These are phyloP conservation scores for Ophiothrix spiculata DNA, from an alignment of 35 echinoderm and acorn worm genomes.

Conservation along the genomic window DNA sequence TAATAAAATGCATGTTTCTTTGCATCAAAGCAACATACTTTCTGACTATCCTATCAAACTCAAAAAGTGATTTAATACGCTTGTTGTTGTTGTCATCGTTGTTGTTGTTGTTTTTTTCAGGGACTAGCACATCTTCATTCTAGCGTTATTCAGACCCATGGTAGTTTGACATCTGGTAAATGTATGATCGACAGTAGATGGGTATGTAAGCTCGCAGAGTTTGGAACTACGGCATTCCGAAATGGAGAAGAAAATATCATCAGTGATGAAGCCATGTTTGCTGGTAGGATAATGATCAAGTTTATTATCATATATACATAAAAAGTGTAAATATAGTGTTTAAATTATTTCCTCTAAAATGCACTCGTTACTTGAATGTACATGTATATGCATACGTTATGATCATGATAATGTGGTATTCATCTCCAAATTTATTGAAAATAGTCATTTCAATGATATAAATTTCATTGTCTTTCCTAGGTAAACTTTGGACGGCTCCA, in stretches of 20 bases:
- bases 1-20: too few relatives aligned
- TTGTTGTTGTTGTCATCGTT: too few relatives aligned
- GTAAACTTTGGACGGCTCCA: neutral
- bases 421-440: neutral
- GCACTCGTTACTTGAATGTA: neutral
- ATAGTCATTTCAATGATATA: neutral
- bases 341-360: too few relatives aligned
- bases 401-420: neutral
- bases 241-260: slow-evolving; percentile 11
- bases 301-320: too few relatives aligned
- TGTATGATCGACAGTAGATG: slow-evolving; percentile 49
- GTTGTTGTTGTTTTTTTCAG: neutral
- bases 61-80: too few relatives aligned
- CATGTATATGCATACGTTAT: neutral
- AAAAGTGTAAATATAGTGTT: too few relatives aligned
- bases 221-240: slow-evolving; percentile 20
- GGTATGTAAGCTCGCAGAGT: slow-evolving; percentile 55
- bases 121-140: slow-evolving; percentile 43
- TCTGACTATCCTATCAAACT: too few relatives aligned
- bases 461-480: neutral
- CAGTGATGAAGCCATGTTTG: slow-evolving; percentile 3
- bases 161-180: slow-evolving; percentile 33
- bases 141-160: slow-evolving; percentile 29
- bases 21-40: too few relatives aligned
- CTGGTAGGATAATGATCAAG: neutral